Evolutionary conservation across 1,140 invertebrate genomes (phyloP).

Genomic region (Lutraria rhynchaena): DNA sequence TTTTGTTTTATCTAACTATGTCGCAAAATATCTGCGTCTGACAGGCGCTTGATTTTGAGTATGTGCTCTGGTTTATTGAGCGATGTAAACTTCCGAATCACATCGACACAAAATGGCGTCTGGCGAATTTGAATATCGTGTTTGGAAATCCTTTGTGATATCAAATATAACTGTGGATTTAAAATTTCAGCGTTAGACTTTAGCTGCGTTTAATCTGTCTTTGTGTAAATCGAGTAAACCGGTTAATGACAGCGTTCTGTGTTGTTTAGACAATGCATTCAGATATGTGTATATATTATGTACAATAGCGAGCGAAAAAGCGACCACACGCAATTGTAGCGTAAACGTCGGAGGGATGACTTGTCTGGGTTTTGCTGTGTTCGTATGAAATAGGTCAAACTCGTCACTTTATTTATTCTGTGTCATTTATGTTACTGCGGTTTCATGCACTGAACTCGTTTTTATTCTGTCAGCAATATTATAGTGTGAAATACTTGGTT

Average conservation of each 20-base stretch:
- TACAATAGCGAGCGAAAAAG: neutral
- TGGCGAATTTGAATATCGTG: neutral
- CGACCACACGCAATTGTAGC: conserved; percentile 28
- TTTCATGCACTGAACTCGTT: too few species aligned
- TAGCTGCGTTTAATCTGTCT: too few species aligned
- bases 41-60: conserved; percentile 12
- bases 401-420: neutral
- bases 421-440: too few species aligned
- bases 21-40: conserved; percentile 25
- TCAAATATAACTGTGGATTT: neutral
- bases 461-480: conserved; percentile 13
- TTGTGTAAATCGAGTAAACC: too few species aligned
- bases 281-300: too few species aligned
- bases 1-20: neutral
- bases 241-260: too few species aligned
- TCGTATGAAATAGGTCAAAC: conserved; percentile 32
- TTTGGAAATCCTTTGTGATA: conserved; percentile 46
- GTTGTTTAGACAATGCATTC: neutral
- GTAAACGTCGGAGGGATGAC: conserved; percentile 5
- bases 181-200: too few species aligned
- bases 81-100: conserved; percentile 23
- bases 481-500: too few species aligned
- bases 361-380: neutral
- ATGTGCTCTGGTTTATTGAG: neutral
- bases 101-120: conserved; percentile 41